A percentile compares a stretch with the other conserved stretches of the same genome.
Evolutionary conservation across 2,797 vertebrate species (phyloP).

Genomic region (Myotis pilosus): DNA sequence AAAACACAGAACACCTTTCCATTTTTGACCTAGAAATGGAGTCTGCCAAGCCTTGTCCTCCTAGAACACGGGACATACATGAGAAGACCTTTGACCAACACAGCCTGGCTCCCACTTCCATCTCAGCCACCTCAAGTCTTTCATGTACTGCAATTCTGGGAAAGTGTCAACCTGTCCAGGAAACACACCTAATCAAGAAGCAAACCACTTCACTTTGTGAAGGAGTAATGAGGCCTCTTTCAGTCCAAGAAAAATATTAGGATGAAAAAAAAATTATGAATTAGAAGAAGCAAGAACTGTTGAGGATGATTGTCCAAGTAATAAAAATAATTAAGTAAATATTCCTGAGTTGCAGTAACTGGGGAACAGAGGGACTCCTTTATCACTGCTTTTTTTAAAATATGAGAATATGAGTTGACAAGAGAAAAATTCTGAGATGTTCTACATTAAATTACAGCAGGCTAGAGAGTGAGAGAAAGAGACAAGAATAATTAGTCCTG

Average conservation of each 20-base stretch:
- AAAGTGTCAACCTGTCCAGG: neutral
- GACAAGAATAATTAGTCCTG: neutral
- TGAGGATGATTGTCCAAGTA: neutral
- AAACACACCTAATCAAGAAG: neutral
- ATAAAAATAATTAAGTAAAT: neutral
- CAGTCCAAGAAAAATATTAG: neutral
- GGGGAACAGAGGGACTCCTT: neutral
- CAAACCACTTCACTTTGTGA: neutral
- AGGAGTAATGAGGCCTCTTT: neutral
- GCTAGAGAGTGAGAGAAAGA: neutral
- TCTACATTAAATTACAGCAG: neutral
- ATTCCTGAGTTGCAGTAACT: neutral
- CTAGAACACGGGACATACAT: neutral
- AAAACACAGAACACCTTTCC: neutral
- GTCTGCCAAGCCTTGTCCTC: neutral
- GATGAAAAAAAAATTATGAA: neutral
- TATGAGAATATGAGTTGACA: neutral
- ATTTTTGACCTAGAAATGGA: neutral
- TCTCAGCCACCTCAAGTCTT: neutral
- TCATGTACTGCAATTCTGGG: accelerated
- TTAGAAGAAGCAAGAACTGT: neutral
- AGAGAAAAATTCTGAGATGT: neutral
- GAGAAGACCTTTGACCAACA: neutral
- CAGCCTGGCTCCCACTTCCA: neutral
- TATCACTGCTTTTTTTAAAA: neutral